phyloP scores from a whole-genome alignment of 2,797 vertebrate species.

The Lophius americanus region DNA sequence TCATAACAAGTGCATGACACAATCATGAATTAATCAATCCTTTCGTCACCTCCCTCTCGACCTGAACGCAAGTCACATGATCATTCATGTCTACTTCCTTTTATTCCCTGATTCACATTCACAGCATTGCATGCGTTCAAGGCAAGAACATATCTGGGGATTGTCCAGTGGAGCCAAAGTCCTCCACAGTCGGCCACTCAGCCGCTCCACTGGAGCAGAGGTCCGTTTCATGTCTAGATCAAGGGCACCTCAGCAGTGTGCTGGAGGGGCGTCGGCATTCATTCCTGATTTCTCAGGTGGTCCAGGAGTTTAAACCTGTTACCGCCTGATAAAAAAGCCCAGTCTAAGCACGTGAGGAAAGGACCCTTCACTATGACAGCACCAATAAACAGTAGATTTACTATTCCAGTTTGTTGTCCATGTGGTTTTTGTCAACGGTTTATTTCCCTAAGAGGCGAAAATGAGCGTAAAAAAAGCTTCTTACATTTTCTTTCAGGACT shows the following conservation, averaged over 20 bases:
- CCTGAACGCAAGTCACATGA: constrained; percentile 37
- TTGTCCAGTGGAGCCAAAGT: constrained; percentile 2
- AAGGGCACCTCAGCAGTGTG: constrained; percentile 43
- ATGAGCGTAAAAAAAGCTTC: constrained; percentile 13
- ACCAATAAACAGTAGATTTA: constrained; percentile 22
- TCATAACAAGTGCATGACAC: neutral
- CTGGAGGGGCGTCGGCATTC: neutral
- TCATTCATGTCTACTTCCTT: neutral
- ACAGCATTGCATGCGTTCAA: constrained; percentile 21
- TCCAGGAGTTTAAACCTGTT: constrained; percentile 32
- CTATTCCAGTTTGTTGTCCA: constrained; percentile 30
- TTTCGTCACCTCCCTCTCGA: constrained; percentile 20
- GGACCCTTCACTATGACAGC: neutral
- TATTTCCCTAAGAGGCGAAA: constrained; percentile 12
- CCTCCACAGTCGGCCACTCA: constrained; percentile 4
- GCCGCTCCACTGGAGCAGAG: constrained; percentile 21
- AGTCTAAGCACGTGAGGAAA: constrained; percentile 10
- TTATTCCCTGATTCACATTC: constrained; percentile 27
- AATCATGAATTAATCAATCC: constrained; percentile 24
- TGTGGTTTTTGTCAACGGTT: constrained; percentile 13
- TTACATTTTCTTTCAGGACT: constrained; percentile 27
- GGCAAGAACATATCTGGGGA: constrained; percentile 21
- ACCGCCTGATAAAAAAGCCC: constrained; percentile 27
- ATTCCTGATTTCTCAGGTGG: constrained; percentile 22
- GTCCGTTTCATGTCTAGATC: constrained; percentile 35